Evolutionary conservation across 2,888 invertebrate genomes (phyloP).

Genomic region (Clostera curtula): DNA sequence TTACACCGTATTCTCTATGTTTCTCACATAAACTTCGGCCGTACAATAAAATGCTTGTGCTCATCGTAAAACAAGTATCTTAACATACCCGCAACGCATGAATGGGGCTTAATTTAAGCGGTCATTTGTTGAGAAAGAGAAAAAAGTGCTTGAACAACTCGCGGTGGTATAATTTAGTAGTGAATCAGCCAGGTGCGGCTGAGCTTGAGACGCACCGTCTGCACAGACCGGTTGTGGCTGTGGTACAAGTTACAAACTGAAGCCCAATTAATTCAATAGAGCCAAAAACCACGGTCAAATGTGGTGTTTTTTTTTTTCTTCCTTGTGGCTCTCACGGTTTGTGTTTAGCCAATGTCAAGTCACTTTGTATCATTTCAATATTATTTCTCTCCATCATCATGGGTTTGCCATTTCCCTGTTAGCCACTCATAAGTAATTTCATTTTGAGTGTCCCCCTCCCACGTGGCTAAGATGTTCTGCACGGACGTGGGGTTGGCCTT

Average conservation of each 20-base stretch:
- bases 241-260: conserved; percentile 19
- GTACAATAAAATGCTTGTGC: conserved; percentile 7
- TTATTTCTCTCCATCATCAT: no score
- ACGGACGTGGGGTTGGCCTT: no score
- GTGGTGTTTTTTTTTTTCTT: not conserved
- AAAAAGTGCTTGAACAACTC: conserved; percentile 32
- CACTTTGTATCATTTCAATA: no score
- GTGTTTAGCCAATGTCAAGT: no score
- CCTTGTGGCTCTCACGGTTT: no score
- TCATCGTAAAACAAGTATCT: conserved; percentile 18
- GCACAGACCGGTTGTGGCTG: conserved; percentile 22
- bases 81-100: conserved; percentile 39
- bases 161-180: conserved; percentile 28
- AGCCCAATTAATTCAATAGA: not conserved
- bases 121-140: conserved; percentile 29
- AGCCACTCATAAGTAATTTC: no score
- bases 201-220: conserved; percentile 22
- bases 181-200: conserved; percentile 29
- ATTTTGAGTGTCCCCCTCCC: no score
- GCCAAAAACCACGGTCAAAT: conserved; percentile 1
- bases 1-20: no score
- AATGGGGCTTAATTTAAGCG: conserved; percentile 46
- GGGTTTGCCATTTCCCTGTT: no score
- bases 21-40: conserved; percentile 8
- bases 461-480: no score